Conservation (phyloP, 2,888 invertebrate species). For the Caenorhabditis drosophilae region DNA sequence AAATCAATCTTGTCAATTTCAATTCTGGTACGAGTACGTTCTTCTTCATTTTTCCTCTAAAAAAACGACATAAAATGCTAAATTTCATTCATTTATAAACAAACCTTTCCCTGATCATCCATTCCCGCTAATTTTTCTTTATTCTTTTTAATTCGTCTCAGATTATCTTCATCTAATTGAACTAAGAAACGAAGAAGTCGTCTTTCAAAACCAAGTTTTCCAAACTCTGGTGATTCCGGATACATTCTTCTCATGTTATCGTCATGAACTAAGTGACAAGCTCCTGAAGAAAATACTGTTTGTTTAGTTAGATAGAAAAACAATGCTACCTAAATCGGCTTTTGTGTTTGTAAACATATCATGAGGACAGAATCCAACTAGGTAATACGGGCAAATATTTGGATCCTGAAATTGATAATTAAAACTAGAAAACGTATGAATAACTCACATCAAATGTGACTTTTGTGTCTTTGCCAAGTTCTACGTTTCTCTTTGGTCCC, state of each 20-base stretch:
- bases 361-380: conserved; percentile 97
- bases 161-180: conserved; percentile 55
- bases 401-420: conserved; percentile 65
- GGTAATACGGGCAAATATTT: conserved; percentile 92
- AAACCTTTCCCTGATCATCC: conserved; percentile 36
- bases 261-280: conserved; percentile 91
- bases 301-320: neutral
- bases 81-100: too few relatives aligned
- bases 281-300: conserved; percentile 72
- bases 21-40: conserved; percentile 22
- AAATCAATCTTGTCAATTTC: conserved; percentile 35
- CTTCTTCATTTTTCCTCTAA: conserved; percentile 47
- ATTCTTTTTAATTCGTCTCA: conserved; percentile 51
- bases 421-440: too few relatives aligned
- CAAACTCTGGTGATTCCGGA: conserved; percentile 42
- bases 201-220: conserved; percentile 58
- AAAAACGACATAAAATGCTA: neutral
- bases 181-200: conserved; percentile 44
- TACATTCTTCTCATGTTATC: conserved; percentile 88
- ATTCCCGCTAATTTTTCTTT: conserved; percentile 43
- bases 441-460: conserved; percentile 43
- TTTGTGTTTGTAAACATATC: conserved; percentile 96
- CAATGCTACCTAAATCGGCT: conserved; percentile 81
- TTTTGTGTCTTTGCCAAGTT: conserved; percentile 42
- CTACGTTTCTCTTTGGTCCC: conserved; percentile 60